Base-by-base conservation (phyloP, 2,888 invertebrate genomes). In the Poecilus cupreus region DNA sequence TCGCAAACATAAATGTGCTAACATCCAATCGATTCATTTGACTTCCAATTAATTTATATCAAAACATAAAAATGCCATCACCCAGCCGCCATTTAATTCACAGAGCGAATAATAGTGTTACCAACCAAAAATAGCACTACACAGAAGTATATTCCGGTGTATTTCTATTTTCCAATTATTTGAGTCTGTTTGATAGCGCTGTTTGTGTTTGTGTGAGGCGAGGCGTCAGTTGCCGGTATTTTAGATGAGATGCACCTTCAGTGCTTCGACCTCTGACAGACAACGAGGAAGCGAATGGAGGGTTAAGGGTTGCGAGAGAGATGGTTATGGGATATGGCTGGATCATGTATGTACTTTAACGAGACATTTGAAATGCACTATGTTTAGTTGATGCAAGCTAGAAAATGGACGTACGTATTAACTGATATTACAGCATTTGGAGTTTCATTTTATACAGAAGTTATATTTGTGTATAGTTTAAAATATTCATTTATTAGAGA, bases 321-420 rank as follows among this genome's bases (percentile, higher is more conserved):
- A 43, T 43, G 3, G n/a, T 1, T 1, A 43, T 13, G 13, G 43
- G 43, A 43, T 43, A 13, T 43, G 43, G 11, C 11, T n/a, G 43
- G 1, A n/a, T 43, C 11, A 43, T n/a, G 43, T 13, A n/a, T n/a
- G 3, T 43, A n/a, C 43, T 13, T 43, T 1, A 10, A 5, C 6
- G 32, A 32, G 54, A 54, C 22, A 54, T 54, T 54, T 54, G 20
- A 60, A 60, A 60, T 60, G 60, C 26, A 60, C 60, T 60, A 24
- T 60, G 60, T 60, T 60, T 60, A 26, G 26, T 26, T 60, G 60
- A 60, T 60, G 20, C 22, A 22, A 18, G 54, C 16, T 49, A 60
- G 20, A 60, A 60, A 60, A 60, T 24, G 24, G 60, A 60, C 60
- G n/a, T n/a, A n/a, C n/a, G n/a, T n/a, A n/a, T n/a, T n/a, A n/a